Evolutionary conservation across 2,113 vertebrate genomes (phyloP).

Genomic region (Cyprinodon variegatus): DNA sequence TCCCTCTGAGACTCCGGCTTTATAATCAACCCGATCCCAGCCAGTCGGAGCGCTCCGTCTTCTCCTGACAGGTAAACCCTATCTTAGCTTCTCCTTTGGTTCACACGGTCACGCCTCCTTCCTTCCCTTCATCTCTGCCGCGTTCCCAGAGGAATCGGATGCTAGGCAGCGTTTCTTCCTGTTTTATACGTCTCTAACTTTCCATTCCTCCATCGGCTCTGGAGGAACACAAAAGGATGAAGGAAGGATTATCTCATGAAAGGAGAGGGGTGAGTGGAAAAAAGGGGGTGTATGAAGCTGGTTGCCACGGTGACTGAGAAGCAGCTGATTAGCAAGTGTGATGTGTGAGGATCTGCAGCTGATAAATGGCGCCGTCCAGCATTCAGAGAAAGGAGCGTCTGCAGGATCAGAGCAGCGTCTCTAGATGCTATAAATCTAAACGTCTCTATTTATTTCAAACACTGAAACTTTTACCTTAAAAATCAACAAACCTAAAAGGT

Average conservation of each 20-base stretch:
- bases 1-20: background rate
- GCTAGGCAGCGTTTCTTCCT: slow-evolving; percentile 40
- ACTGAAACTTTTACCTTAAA: no score
- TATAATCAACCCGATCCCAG: slow-evolving; percentile 6
- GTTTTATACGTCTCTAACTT: slow-evolving; percentile 28
- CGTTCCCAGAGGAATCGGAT: slow-evolving; percentile 53
- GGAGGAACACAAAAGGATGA: slow-evolving; percentile 19
- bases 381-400: slow-evolving; percentile 55
- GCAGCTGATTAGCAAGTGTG: slow-evolving; percentile 55
- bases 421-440: no score
- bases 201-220: slow-evolving; percentile 36
- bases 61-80: slow-evolving; percentile 63
- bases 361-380: slow-evolving; percentile 56
- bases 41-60: slow-evolving; percentile 22
- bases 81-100: slow-evolving; percentile 38
- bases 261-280: slow-evolving; percentile 40
- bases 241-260: slow-evolving; percentile 54
- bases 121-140: slow-evolving; percentile 41
- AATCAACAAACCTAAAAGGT: background rate
- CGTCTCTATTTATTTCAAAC: no score
- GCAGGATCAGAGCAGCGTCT: slow-evolving; percentile 59
- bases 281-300: slow-evolving; percentile 21
- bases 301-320: slow-evolving; percentile 60
- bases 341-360: slow-evolving; percentile 42
- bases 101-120: slow-evolving; percentile 61